Evolutionary conservation across 2,797 vertebrate genomes (phyloP), one percentile per base, ranked within the genome.

Genomic region (Phataginus tetradactyla): DNA sequence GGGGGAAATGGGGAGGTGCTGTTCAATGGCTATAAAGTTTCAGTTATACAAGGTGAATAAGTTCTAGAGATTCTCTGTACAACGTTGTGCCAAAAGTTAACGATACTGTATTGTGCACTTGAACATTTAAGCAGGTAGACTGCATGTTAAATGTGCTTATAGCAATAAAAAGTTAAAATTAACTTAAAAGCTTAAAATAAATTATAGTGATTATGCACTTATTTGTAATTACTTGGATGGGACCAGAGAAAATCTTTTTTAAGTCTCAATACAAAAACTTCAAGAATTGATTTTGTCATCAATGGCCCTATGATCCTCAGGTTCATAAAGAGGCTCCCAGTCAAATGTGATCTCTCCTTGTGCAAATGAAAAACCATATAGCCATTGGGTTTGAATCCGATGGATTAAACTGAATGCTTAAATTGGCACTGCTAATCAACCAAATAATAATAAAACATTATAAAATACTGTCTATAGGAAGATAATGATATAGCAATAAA

Each of bases 401-500:
- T 79, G 18, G 25, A 49, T 68, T 77, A 61, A 77, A 92, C 55
- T 59, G 27, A 78, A 53, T 83, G 32, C 34, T 90, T 81, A 85
- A 91, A 74, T 10, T 51, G 57, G 42, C 23, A 94, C 20, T 64
- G 23, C 21, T 96, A 79, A 94, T 77, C 0, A 1, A 97, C 21
- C 81, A 32, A 91, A 89, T 66, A 91, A 91, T 83, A 72, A 92
- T 83, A 57, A 94, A 90, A 86, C 42, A 92, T 55, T 88, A 57
- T 55, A 88, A 95, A 95, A 89, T 78, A 79, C 8, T 59, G 69
- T 59, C n/a, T 83, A 18, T 89, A 86, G 59, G 45, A 96, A 86
- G n/a, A 93, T 79, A 90, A 96, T 55, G 21, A 87, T 78, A n/a
- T 74, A 79, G 74, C 75, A 91, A 89, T 90, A 88, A 94, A 91